phyloP scores from a whole-genome alignment of 2,113 vertebrate species.

The Dicrurus megarhynchus region DNA sequence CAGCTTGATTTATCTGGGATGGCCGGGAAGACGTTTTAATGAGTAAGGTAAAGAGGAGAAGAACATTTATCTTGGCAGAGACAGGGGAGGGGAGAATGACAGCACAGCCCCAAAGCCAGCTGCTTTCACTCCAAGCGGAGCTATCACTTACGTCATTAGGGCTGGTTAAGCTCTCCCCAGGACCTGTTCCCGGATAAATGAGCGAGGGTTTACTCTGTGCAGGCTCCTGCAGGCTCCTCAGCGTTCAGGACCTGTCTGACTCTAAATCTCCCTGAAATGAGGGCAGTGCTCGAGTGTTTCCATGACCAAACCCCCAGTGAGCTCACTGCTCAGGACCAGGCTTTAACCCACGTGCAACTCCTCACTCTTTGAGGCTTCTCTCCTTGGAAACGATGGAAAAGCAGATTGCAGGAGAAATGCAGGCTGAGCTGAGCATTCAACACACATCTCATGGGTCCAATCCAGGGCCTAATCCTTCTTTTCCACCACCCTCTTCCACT shows the following conservation, averaged over 20 bases:
- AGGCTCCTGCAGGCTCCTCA: neutral
- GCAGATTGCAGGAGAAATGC: neutral
- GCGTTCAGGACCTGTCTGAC: neutral
- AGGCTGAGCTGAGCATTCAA: neutral
- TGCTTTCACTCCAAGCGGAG: slow-evolving; percentile 18
- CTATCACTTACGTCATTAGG: neutral
- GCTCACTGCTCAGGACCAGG: neutral
- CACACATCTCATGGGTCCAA: neutral
- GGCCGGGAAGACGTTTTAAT: neutral
- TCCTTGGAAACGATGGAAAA: neutral
- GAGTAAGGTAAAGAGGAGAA: slow-evolving; percentile 1
- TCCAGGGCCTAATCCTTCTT: neutral
- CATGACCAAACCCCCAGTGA: neutral
- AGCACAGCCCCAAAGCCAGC: neutral
- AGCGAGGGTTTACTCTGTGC: neutral
- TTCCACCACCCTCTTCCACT: neutral
- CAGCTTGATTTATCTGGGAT: neutral
- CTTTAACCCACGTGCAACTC: neutral
- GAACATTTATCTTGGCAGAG: slow-evolving; percentile 36
- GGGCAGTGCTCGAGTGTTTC: neutral
- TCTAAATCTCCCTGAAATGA: neutral
- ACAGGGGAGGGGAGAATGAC: neutral
- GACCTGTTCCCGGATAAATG: neutral
- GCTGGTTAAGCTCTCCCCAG: neutral
- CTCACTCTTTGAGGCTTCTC: neutral